Evolutionary conservation across 2,888 invertebrate genomes (phyloP).

Genomic region (Ochlodes sylvanus): DNA sequence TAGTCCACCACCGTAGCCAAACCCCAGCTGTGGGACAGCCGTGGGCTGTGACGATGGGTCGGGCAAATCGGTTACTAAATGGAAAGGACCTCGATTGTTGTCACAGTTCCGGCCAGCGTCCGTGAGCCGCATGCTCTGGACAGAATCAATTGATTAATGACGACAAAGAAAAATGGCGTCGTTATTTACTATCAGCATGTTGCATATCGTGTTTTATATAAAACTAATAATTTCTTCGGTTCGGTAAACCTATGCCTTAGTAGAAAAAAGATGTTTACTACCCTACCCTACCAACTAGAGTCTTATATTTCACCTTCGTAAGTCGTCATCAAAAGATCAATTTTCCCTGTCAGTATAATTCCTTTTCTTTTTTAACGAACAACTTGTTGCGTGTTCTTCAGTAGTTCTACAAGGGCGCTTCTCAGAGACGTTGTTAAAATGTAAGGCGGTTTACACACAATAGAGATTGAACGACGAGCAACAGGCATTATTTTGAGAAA

Average conservation of each 20-base stretch:
- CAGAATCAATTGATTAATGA: slow-evolving; percentile 27
- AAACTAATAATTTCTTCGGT: background rate
- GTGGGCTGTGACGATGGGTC: too few species aligned
- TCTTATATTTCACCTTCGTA: too few species aligned
- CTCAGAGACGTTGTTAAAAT: slow-evolving; percentile 17
- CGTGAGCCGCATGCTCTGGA: slow-evolving; percentile 17
- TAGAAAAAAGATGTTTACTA: too few species aligned
- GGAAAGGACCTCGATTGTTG: background rate
- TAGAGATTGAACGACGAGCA: slow-evolving; percentile 6
- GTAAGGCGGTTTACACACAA: slow-evolving; percentile 6
- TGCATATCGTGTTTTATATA: background rate
- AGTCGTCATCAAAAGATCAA: background rate
- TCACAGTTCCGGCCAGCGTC: slow-evolving; percentile 9
- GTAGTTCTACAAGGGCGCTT: slow-evolving; percentile 1
- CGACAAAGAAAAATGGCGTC: slow-evolving; percentile 25
- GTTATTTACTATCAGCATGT: slow-evolving; percentile 21
- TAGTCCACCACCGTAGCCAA: too few species aligned
- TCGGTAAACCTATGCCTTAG: too few species aligned
- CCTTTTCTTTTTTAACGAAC: slow-evolving; percentile 6
- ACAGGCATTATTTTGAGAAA: slow-evolving; percentile 3
- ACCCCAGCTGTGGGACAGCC: too few species aligned
- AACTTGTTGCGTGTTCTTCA: slow-evolving; percentile 20
- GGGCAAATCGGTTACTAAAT: background rate
- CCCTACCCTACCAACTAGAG: too few species aligned
- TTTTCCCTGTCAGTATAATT: background rate